Evolutionary conservation across 2,888 invertebrate genomes (phyloP).

Genomic region (Agrochola litura): DNA sequence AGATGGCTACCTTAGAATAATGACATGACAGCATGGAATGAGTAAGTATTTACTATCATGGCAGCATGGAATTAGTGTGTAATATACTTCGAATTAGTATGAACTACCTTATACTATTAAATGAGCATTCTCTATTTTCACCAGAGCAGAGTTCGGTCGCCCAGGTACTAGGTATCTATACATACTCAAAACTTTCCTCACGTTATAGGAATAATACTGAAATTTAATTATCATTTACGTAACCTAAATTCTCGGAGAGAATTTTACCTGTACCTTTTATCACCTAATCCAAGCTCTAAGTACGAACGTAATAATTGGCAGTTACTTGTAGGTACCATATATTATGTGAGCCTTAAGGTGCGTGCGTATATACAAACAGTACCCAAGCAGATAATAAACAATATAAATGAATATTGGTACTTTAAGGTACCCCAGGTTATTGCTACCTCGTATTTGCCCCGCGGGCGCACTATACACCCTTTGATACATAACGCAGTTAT

Average conservation of each 20-base stretch:
- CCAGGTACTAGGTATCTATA: not conserved
- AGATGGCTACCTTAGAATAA: too few relatives aligned
- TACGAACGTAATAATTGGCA: conserved; percentile 1
- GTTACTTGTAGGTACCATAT: conserved; percentile 7
- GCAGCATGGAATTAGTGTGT: too few relatives aligned
- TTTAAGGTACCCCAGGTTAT: conserved; percentile 37
- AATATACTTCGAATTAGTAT: too few relatives aligned
- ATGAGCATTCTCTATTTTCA: too few relatives aligned
- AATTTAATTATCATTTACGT: not conserved
- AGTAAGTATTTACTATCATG: too few relatives aligned
- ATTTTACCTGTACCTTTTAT: conserved; percentile 10
- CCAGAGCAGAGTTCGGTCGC: too few relatives aligned
- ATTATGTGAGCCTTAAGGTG: not conserved
- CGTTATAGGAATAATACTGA: not conserved
- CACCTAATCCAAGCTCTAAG: conserved; percentile 15
- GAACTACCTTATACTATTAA: too few relatives aligned
- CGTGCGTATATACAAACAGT: conserved; percentile 7
- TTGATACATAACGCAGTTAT: conserved; percentile 27
- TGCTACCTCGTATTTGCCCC: conserved; percentile 24
- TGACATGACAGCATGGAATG: too few relatives aligned
- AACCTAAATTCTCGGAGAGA: not conserved
- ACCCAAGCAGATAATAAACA: conserved; percentile 39
- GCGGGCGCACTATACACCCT: conserved; percentile 23
- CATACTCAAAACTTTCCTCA: not conserved
- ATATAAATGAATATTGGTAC: conserved; percentile 41